Evolutionary conservation across 2,888 invertebrate species (phyloP), one percentile per base, ranked within the genome.

Genomic region (Pammene aurita): DNA sequence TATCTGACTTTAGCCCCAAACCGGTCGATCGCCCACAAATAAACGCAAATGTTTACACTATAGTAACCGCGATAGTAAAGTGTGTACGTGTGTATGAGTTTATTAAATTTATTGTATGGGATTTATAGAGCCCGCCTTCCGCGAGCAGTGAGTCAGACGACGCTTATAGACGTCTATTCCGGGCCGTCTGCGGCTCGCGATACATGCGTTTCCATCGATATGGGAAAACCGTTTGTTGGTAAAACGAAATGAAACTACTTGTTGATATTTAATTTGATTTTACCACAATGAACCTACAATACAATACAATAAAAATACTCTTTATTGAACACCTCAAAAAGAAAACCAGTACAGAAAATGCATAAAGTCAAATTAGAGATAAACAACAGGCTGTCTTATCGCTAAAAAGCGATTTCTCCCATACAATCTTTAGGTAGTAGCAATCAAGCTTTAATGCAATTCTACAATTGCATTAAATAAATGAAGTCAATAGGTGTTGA

Each of bases 121-220:
- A 64, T 55, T 55, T 64, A 64, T 64, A 50, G 62, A 62, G 62
- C 62, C 52, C 62, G 62, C 62, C 62, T 62, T 52, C 52, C 62
- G 41, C 62, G 62, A 26, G 52, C 41, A 16, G n/a, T 62, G 62
- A 62, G 50, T 62, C 62, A 62, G 62, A 0, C n/a, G 52, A 50
- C 62, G 50, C 5, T 62, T 62, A 52, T 62, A 62, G 62, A 62
- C 18, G 62, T 62, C 62, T 62, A 62, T 62, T 62, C 62, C 52
- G 10, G 48, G 38, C 13, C 50, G 62, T 62, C 62, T 62, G 62
- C 52, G 38, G 16, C 14, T 16, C 44, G 61, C 50, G 62, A 52
- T 62, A 52, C 62, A 34, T n/a, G 56, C 56, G 35, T 62, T 52
- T 52, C 50, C 62, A 52, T 62, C 18, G 13, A 62, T 62, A 52